Conservation (phyloP, 2,797 vertebrate species). For the Okamejei kenojei region DNA sequence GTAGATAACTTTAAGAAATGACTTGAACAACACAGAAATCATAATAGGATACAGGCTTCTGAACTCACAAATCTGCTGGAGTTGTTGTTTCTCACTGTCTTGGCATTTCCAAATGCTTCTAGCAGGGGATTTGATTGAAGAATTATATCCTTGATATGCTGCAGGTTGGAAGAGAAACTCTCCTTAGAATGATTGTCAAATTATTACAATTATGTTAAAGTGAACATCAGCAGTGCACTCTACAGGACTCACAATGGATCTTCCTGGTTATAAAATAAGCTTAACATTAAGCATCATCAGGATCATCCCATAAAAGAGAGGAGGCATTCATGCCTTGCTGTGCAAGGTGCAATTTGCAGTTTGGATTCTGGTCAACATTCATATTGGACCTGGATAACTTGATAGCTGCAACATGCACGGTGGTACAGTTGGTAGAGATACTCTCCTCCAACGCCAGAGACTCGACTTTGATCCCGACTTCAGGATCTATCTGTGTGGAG, state of each 20-base stretch:
- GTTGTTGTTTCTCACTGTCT: constrained; percentile 94
- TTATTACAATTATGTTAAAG: background rate
- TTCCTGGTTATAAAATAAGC: background rate
- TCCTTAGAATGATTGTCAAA: background rate
- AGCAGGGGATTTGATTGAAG: constrained; percentile 93
- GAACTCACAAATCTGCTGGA: constrained; percentile 90
- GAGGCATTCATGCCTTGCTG: background rate
- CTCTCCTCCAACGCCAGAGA: too few relatives aligned
- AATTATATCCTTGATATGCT: constrained; percentile 99
- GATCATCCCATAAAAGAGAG: background rate
- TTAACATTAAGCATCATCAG: background rate
- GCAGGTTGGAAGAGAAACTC: constrained; percentile 40
- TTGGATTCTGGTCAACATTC: background rate
- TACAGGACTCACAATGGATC: background rate
- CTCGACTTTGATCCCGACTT: too few relatives aligned
- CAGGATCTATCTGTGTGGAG: too few relatives aligned
- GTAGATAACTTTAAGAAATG: background rate
- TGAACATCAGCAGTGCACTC: background rate
- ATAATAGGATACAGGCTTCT: background rate
- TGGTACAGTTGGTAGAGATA: too few relatives aligned
- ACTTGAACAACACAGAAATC: background rate
- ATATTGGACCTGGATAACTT: background rate
- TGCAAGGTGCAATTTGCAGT: too few relatives aligned
- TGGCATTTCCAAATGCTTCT: constrained; percentile 95
- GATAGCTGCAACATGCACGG: too few relatives aligned